These are phyloP conservation scores for Numenius arquata DNA, from an alignment of 2,113 vertebrate genomes.

Conservation along the genomic window DNA sequence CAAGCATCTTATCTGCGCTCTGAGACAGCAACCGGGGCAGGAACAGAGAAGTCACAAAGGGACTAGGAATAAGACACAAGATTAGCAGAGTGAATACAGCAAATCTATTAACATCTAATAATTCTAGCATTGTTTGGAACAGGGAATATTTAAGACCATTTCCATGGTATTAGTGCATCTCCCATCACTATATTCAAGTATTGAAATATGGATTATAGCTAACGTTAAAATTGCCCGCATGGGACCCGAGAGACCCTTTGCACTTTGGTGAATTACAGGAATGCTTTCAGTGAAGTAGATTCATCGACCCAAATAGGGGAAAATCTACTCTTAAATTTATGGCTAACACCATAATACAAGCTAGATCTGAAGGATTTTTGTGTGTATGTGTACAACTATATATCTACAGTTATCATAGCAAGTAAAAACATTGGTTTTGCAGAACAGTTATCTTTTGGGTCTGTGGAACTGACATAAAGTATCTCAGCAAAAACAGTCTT, in stretches of 20 bases:
- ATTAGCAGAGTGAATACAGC: background rate
- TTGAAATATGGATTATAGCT: slow-evolving; percentile 13
- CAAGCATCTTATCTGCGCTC: background rate
- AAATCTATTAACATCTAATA: background rate
- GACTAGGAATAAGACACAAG: background rate
- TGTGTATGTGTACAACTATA: background rate
- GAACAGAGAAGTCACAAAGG: background rate
- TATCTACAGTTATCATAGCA: background rate
- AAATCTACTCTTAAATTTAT: slow-evolving; percentile 1
- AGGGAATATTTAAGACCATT: background rate
- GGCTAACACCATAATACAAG: background rate
- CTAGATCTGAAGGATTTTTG: background rate
- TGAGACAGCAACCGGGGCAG: background rate
- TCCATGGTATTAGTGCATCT: background rate
- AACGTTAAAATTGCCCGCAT: background rate
- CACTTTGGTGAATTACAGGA: slow-evolving; percentile 6
- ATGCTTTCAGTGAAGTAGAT: background rate
- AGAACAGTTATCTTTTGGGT: slow-evolving; percentile 35
- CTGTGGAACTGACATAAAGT: slow-evolving; percentile 12
- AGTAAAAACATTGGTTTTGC: slow-evolving; percentile 15
- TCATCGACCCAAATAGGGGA: background rate
- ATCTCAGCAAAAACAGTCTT: slow-evolving; percentile 25
- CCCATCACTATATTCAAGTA: background rate
- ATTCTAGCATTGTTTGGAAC: background rate
- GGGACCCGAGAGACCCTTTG: background rate